Conservation (phyloP, 1,140 invertebrate species). For the Eulimnadia texana region DNA sequence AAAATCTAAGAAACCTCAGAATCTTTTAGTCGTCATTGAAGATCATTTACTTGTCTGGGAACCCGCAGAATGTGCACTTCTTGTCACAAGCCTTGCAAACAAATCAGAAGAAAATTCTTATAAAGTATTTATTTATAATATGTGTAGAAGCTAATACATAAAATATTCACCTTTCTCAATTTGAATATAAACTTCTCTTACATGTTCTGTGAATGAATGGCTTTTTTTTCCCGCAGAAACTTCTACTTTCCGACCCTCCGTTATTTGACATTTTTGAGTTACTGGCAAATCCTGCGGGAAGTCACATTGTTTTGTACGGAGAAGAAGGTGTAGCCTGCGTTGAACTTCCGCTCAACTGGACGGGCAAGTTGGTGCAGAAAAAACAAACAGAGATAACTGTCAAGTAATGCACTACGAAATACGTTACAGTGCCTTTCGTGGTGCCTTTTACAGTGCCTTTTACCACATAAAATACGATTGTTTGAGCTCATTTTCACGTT, state of each 20-base stretch:
- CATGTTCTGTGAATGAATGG: no score
- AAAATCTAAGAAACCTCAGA: not conserved
- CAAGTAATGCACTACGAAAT: no score
- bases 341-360: slow-evolving; percentile 11
- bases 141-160: not conserved
- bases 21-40: not conserved
- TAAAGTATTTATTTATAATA: not conserved
- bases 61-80: not conserved
- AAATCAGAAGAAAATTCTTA: not conserved
- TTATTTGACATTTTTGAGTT: not conserved
- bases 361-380: not conserved
- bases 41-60: not conserved
- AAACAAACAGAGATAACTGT: slow-evolving; percentile 3
- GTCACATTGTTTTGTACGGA: slow-evolving; percentile 4
- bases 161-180: no score
- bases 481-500: no score
- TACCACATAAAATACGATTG: no score
- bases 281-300: not conserved
- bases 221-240: no score
- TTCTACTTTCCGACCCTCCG: not conserved
- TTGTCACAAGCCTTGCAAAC: not conserved
- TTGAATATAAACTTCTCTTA: no score
- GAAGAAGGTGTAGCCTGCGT: slow-evolving; percentile 10
- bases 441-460: no score
- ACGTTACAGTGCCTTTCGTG: no score